Conservation (phyloP, 2,113 vertebrate species). For the Apodemus speciosus region DNA sequence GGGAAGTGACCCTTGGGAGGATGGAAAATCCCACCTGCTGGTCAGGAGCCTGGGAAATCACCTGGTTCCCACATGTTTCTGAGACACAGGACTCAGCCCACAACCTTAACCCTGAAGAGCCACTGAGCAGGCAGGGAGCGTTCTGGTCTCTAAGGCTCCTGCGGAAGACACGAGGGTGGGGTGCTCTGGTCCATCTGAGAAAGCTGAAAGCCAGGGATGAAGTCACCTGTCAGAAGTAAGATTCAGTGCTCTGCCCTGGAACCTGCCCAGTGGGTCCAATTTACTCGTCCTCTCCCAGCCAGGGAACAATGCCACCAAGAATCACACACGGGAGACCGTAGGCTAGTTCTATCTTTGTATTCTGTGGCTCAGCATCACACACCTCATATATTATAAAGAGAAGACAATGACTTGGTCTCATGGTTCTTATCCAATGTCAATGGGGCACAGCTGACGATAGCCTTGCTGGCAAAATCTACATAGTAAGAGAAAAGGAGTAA, state of each 20-base stretch:
- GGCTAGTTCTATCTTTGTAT: background rate
- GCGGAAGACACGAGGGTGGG: background rate
- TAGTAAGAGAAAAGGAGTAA: background rate
- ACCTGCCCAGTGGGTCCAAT: background rate
- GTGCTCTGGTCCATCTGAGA: background rate
- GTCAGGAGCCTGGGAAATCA: slow-evolving; percentile 69
- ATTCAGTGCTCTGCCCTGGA: background rate
- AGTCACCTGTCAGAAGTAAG: background rate
- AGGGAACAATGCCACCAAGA: background rate
- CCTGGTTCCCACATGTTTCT: slow-evolving; percentile 52
- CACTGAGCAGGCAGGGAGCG: too few species aligned
- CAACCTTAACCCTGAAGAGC: background rate
- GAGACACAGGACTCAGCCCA: background rate
- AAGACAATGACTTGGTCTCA: background rate
- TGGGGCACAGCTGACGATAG: background rate
- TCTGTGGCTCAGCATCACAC: background rate
- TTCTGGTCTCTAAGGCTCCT: too few species aligned
- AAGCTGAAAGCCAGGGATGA: background rate
- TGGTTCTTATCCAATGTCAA: background rate
- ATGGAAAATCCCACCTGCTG: slow-evolving; percentile 75
- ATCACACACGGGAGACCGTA: too few species aligned
- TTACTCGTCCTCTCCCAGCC: background rate
- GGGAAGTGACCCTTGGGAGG: slow-evolving; percentile 53
- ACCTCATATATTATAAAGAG: too few species aligned
- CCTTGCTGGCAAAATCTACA: background rate